Evolutionary conservation across 2,113 vertebrate species (phyloP), one percentile per base, ranked within the genome.

Genomic region (Fukomys damarensis): DNA sequence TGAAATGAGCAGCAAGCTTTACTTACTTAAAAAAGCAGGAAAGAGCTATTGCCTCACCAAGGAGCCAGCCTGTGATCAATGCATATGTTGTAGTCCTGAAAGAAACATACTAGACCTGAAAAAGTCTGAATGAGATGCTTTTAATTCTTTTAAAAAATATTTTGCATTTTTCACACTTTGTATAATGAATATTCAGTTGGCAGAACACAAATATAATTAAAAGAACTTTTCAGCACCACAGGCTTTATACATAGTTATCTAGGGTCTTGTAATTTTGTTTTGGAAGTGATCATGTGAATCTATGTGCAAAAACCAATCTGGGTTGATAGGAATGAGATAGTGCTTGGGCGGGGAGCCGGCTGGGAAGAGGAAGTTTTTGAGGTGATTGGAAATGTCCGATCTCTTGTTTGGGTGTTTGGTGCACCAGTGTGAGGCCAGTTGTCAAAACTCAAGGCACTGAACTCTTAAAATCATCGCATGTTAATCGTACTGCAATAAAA

Each of bases 231-330:
- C 52, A 65, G 80, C 70, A 28, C 95, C 77, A 81, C 79, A 68
- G 80, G 13, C 49, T 61, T 92, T 82, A 46, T 56, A 72, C 52
- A 32, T 82, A 28, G 59, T 88, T 95, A 82, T 86, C 77, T 56
- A 80, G 66, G 80, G 38, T 77, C 82, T 96, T 94, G 77, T 91
- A 86, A 86, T 89, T 95, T 83, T 38, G 49, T 89, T 89, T 96
- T 74, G 96, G 93, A 89, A 86, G 81, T 79, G 46, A 81, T 95
- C 61, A n/a, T 82, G 19, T 38, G 83, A 68, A 86, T 83, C 93
- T 22, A 54, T 32, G 9, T 24, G 41, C 35, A 83, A 41, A 83
- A 95, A 56, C 56, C 86, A 84, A 80, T 86, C 49, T 35, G 11
- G 46, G 72, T 19, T 46, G 49, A 10, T 83, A 68, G 86, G 85